Evolutionary conservation across 1,140 invertebrate genomes (phyloP).

Genomic region (Propsilocerus akamusi): DNA sequence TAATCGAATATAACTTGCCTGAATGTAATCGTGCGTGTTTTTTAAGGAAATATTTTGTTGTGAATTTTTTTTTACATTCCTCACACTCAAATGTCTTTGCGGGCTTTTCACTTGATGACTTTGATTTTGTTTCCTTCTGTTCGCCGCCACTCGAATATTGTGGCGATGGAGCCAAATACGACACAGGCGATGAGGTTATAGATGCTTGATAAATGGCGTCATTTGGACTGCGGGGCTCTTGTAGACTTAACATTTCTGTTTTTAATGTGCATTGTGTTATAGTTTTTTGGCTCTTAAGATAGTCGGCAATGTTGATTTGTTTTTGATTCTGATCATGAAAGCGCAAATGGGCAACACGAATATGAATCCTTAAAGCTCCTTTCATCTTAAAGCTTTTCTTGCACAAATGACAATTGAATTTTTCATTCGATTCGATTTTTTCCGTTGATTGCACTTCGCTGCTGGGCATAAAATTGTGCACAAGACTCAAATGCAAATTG

Average conservation of each 20-base stretch:
- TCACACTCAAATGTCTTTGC: slow-evolving; percentile 62
- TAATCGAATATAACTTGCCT: slow-evolving; percentile 20
- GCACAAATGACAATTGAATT: slow-evolving; percentile 57
- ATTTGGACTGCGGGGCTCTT: background rate
- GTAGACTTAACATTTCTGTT: background rate
- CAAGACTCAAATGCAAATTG: slow-evolving; percentile 50
- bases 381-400: slow-evolving; percentile 61
- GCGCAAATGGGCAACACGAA: slow-evolving; percentile 53
- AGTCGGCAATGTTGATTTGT: background rate
- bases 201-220: background rate
- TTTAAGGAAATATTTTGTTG: slow-evolving; percentile 77
- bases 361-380: slow-evolving; percentile 62
- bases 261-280: background rate
- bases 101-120: slow-evolving; percentile 15
- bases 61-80: slow-evolving; percentile 66
- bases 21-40: slow-evolving; percentile 73
- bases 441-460: slow-evolving; percentile 5
- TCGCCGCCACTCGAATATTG: slow-evolving; percentile 4
- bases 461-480: slow-evolving; percentile 26
- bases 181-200: background rate
- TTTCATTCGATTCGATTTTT: slow-evolving; percentile 12
- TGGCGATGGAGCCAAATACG: background rate
- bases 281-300: background rate
- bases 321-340: background rate
- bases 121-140: slow-evolving; percentile 5